Base-by-base conservation (phyloP, 1,140 invertebrate genomes). In the Antheraea pernyi region DNA sequence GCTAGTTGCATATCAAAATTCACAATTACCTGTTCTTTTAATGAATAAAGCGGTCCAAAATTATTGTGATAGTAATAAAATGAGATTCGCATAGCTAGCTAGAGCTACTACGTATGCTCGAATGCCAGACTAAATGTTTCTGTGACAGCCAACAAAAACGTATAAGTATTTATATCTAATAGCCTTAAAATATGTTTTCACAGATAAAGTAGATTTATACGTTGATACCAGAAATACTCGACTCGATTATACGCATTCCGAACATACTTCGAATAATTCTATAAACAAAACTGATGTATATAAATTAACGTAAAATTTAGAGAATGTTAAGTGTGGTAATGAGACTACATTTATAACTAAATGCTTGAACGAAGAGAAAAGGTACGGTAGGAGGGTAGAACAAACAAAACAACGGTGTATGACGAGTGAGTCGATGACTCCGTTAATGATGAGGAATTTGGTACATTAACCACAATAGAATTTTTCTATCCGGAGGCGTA, bases 391-490 rank as follows among this genome's bases (percentile, higher is more conserved):
- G 71, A 79, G 72, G 74, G 74, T 71, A 70, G 74, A 73, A 74
- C 69, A 75, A 80, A 81, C 74, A 77, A 76, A 75, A 77, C 67
- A 73, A 65, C 60, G 71, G 73, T 59, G 75, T 18, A 61, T 75
- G 72, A 74, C 73, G 74, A 73, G 72, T 79, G 74, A 78, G 73
- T 72, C 74, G 75, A 78, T 83, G 81, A 71, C 75, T 77, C 75
- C 79, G 80, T 84, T 86, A 84, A 88, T 86, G 80, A 85, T 84
- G 82, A 79, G 83, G 87, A 86, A 91, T 91, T 91, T 82, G 83
- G 87, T 91, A 89, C 84, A 84, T 83, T 83, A 86, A 84, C 83
- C 85, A 91, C 87, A 89, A 88, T 85, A 91, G 87, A 91, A 89
- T 91, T 89, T 91, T 89, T 89, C 83, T 86, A 81, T 79, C 80